phyloP scores from a whole-genome alignment of 2,888 invertebrate genomes.

The Clivina fossor region DNA sequence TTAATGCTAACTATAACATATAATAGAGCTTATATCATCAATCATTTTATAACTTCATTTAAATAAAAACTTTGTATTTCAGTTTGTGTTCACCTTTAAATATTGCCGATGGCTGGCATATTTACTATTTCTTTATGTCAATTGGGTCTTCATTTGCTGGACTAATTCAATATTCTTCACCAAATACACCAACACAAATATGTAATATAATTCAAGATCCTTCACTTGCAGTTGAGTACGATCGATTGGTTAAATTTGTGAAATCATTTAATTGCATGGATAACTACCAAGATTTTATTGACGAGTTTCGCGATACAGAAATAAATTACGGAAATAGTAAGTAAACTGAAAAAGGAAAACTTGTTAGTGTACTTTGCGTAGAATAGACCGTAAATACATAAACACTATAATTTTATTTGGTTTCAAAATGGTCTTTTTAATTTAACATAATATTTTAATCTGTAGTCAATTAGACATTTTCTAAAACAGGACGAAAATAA shows the following conservation, averaged over 20 bases:
- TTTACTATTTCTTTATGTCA: slow-evolving; percentile 37
- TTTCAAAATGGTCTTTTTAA: too few species aligned
- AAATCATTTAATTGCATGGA: slow-evolving; percentile 34
- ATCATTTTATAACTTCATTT: too few species aligned
- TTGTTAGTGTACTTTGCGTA: too few species aligned
- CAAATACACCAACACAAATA: slow-evolving; percentile 26
- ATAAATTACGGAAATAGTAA: slow-evolving; percentile 17
- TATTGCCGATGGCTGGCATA: slow-evolving; percentile 25
- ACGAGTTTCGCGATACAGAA: slow-evolving; percentile 2
- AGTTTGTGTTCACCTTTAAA: slow-evolving; percentile 33
- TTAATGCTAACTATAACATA: too few species aligned
- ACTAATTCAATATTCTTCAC: slow-evolving; percentile 38
- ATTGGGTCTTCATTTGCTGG: slow-evolving; percentile 36
- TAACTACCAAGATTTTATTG: slow-evolving; percentile 36
- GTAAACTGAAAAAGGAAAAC: too few species aligned
- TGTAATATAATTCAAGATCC: slow-evolving; percentile 31
- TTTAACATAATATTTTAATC: too few species aligned
- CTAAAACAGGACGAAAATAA: too few species aligned
- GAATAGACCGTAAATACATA: too few species aligned
- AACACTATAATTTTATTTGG: too few species aligned
- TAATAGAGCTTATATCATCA: too few species aligned
- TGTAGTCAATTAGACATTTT: too few species aligned
- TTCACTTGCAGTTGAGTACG: slow-evolving; percentile 24
- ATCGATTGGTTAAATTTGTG: slow-evolving; percentile 37
- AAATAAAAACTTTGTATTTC: too few species aligned